Evolutionary conservation across 2,113 vertebrate species (phyloP), one percentile per base, ranked within the genome.

Genomic region (Pseudopipra pipra): DNA sequence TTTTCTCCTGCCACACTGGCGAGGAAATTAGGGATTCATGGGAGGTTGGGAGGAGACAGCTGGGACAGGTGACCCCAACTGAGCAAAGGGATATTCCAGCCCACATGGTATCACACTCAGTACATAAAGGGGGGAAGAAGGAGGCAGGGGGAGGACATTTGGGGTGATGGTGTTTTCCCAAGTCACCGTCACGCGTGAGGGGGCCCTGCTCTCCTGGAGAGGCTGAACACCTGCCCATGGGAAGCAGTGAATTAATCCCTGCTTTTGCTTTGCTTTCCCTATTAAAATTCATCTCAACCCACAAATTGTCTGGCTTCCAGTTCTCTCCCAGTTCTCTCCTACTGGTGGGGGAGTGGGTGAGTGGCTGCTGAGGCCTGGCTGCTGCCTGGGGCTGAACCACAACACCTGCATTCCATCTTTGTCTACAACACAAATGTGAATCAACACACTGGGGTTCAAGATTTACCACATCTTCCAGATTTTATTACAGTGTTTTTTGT

Each of bases 171-270:
- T 1, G 12, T 28, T 75, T 47, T 21, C 24, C 39, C 46, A 54
- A 41, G 47, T 12, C 39, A 47, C n/a, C 1, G 5, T 44, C 12
- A 5, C 0, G 0, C 9, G 11, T n/a, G 54, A 61, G 11, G 37
- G 16, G 19, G 46, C 3, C 4, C 46, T 46, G 62, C 54, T 37
- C 39, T 75, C 61, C 87, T n/a, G n/a, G n/a, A 16, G 11, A 54
- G 23, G 61, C 52, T 59, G 61, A 89, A 24, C 61, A 59, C 13
- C 22, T 67, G 54, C 28, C 46, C 0, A 0, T 9, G 10, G 20
- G 46, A 74, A 67, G 52, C 52, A 52, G 33, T 9, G 39, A 54
- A 75, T n/a, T 24, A 20, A 61, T 46, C 39, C 54, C 46, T 55
- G 52, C 37, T 8, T 68, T 61, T 68, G 39, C n/a, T 68, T 25